Evolutionary conservation across 2,888 invertebrate genomes (phyloP).

Genomic region (Drosophila helvetica): DNA sequence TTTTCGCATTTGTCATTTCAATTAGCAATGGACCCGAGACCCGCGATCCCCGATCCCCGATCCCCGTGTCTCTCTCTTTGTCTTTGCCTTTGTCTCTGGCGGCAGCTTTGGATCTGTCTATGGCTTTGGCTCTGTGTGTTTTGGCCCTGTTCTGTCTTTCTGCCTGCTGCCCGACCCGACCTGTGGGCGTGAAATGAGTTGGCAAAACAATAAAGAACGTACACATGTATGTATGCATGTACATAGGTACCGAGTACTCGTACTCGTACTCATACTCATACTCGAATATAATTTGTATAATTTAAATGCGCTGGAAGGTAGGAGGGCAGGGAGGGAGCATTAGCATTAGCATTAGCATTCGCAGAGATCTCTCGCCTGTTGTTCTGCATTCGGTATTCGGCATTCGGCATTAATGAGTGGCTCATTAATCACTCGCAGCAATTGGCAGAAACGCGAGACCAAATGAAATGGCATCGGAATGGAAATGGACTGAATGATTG

Average conservation of each 20-base stretch:
- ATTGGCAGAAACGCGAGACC: slow-evolving; percentile 42
- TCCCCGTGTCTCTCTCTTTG: not conserved
- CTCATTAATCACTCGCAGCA: slow-evolving; percentile 65
- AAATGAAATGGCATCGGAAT: slow-evolving; percentile 25
- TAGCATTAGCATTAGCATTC: slow-evolving; percentile 35
- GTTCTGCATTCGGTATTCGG: slow-evolving; percentile 12
- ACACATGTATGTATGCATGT: not conserved
- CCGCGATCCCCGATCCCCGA: not conserved
- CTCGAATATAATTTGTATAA: slow-evolving; percentile 56
- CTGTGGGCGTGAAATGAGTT: slow-evolving; percentile 38
- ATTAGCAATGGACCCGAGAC: slow-evolving; percentile 40
- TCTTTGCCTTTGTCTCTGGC: slow-evolving; percentile 16
- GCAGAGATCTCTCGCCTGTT: too few relatives aligned
- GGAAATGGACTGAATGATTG: slow-evolving; percentile 41
- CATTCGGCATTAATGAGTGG: slow-evolving; percentile 57
- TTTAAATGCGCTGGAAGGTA: slow-evolving; percentile 37
- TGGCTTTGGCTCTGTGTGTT: slow-evolving; percentile 7
- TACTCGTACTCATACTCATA: not conserved
- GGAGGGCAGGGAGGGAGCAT: slow-evolving; percentile 30
- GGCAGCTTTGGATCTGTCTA: not conserved
- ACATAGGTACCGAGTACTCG: not conserved
- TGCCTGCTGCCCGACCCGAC: not conserved
- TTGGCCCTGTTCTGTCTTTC: slow-evolving; percentile 12
- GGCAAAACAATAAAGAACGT: slow-evolving; percentile 52
- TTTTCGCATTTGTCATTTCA: slow-evolving; percentile 44